Base-by-base conservation (phyloP, 1,140 invertebrate species). In the Drosophila sturtevanti region DNA sequence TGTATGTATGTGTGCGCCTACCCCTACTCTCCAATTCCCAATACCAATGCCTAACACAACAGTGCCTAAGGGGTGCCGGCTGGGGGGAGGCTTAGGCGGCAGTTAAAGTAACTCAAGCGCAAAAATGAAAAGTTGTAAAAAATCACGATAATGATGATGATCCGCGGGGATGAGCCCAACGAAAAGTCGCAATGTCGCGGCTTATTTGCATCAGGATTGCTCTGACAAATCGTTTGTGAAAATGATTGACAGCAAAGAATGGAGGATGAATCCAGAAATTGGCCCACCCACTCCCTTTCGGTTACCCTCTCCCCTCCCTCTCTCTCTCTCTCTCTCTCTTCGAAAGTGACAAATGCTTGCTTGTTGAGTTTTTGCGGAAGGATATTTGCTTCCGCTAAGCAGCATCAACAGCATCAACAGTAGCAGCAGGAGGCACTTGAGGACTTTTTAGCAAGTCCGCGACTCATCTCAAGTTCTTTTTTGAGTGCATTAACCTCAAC, bases 61-160 rank as follows among this genome's bases (percentile, higher is more conserved):
- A 54, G 44, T 16, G 18, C 27, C 59, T 21, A 48, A 18, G 41
- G 16, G 16, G 4, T 3, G 38, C n/a, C 4, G 38, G 38, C n/a
- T 31, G 27, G 5, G 34, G 14, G 60, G 35, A 22, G 14, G 41
- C 66, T 14, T 21, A 12, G 9, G 11, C 37, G 81, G 69, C 81
- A 62, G 79, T 81, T 81, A 87, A 87, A 58, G 31, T 79, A 72
- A 68, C 79, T 89, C 72, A 72, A 87, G 79, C 76, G 79, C 76
- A 70, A 81, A 86, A 87, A 87, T 87, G 81, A 79, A 87, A 86
- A 82, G 82, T 81, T 86, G 81, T 81, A 86, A 86, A 86, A 87
- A 85, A 79, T 82, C 82, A 79, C 64, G 79, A 85, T 85, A 77
- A 85, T 85, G 41, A 48, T 48, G 41, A 48, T 48, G 41, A 48